phyloP scores from a whole-genome alignment of 2,797 vertebrate genomes.

The Lemur catta region DNA sequence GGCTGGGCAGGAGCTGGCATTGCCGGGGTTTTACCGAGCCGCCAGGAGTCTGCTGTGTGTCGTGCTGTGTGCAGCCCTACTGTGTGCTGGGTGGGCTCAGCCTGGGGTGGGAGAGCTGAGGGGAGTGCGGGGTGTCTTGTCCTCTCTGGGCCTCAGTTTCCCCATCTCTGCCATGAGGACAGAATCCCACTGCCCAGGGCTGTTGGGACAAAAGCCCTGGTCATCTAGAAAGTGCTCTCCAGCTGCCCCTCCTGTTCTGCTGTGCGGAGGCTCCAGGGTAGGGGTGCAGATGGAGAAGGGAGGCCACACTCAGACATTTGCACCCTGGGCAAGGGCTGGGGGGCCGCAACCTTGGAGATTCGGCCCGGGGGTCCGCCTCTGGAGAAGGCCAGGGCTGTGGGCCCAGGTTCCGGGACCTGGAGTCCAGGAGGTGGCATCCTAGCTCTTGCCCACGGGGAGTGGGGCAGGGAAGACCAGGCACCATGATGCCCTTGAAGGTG shows the following conservation, averaged over 20 bases:
- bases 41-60: too few species aligned
- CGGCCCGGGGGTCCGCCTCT: background rate
- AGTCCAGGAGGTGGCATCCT: background rate
- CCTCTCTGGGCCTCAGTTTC: background rate
- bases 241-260: accelerated
- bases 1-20: background rate
- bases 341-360: background rate
- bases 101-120: background rate
- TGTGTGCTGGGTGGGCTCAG: too few species aligned
- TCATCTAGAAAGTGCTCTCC: background rate
- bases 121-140: background rate
- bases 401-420: background rate
- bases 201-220: background rate
- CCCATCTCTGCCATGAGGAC: background rate
- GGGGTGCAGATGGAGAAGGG: accelerated
- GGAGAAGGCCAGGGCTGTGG: background rate
- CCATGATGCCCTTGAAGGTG: background rate
- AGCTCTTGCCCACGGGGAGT: background rate
- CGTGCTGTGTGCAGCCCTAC: background rate
- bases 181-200: background rate
- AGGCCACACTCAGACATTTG: background rate
- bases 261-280: accelerated
- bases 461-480: background rate
- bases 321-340: background rate
- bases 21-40: accelerated